Base-by-base conservation (phyloP, 2,888 invertebrate genomes). In the Dynastes maya region DNA sequence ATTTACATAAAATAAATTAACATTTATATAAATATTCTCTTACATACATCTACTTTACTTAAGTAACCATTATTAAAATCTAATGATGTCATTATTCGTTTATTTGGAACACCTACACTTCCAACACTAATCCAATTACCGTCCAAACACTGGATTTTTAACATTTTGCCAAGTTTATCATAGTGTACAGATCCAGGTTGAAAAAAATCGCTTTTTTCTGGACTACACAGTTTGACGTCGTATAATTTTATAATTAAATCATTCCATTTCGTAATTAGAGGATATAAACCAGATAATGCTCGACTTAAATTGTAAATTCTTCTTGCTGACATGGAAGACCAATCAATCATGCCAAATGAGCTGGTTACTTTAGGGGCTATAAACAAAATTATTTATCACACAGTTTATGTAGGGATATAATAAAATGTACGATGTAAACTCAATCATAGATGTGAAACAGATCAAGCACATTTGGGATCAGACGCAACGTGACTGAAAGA, bases 31-130 rank as follows among this genome's bases (percentile, higher is more conserved):
- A 89, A 88, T 84, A 84, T 89, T 85, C 88, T 88, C 67, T 84
- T 83, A 53, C 84, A 81, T 81, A 88, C 82, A 83, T 88, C 40
- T 64, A 81, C 80, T 89, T 94, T 94, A 85, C 91, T 92, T 45
- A 97, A 89, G 88, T 93, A 97, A 8, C 97, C 97, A 90, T 97
- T 97, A 88, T 93, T 93, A 90, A 98, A 98, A 86, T 96, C 96
- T 83, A 89, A 85, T 2, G 96, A 95, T 71, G 90, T 91, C 92
- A 97, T 95, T 83, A 91, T 89, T 87, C 91, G 94, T 86, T 92
- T 94, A 9, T 93, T 93, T 82, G 92, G 90, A 79, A 96, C 88
- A 84, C 92, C 91, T 77, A 97, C 82, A 83, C 91, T 91, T 82
- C 89, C 89, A 78, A 95, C 91, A 87, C 92, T 91, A 79, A 97